phyloP scores from a whole-genome alignment of 2,113 vertebrate species.

The Calyptomena viridis region DNA sequence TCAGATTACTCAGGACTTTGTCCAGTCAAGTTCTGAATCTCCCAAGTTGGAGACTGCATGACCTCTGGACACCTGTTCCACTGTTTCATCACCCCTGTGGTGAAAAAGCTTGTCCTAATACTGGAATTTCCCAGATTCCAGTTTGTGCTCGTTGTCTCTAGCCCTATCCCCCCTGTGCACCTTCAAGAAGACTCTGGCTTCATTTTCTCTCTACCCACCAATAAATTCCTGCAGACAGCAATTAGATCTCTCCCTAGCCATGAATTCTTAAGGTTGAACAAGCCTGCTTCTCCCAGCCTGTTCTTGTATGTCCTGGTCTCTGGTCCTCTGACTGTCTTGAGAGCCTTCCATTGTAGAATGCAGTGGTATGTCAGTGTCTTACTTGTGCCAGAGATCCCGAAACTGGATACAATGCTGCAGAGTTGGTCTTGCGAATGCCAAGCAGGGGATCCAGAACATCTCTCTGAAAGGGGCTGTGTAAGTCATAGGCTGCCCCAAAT shows the following conservation, averaged over 20 bases:
- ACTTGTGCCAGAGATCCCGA: not conserved
- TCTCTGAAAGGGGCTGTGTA: not conserved
- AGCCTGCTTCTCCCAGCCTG: not conserved
- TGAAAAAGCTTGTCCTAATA: not conserved
- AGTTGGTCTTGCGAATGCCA: not conserved
- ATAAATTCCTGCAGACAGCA: not conserved
- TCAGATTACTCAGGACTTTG: not conserved
- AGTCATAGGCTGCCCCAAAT: not conserved
- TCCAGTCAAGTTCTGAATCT: slow-evolving; percentile 13
- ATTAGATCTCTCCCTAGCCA: not conserved
- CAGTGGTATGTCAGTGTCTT: not conserved
- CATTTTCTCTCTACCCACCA: not conserved
- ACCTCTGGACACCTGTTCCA: not conserved
- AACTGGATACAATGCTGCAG: not conserved
- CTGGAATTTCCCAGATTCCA: slow-evolving; percentile 10
- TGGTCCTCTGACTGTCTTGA: not conserved
- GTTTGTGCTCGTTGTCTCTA: not conserved
- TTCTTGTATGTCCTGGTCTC: not conserved
- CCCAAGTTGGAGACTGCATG: not conserved
- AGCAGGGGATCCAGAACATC: not conserved
- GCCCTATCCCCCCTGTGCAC: not conserved
- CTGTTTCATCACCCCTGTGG: not conserved
- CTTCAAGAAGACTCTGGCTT: not conserved
- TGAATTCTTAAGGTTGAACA: not conserved
- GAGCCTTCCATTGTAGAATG: not conserved